These are phyloP conservation scores for Fragum fragum DNA, from an alignment of 2,888 invertebrate species.

Conservation along the genomic window DNA sequence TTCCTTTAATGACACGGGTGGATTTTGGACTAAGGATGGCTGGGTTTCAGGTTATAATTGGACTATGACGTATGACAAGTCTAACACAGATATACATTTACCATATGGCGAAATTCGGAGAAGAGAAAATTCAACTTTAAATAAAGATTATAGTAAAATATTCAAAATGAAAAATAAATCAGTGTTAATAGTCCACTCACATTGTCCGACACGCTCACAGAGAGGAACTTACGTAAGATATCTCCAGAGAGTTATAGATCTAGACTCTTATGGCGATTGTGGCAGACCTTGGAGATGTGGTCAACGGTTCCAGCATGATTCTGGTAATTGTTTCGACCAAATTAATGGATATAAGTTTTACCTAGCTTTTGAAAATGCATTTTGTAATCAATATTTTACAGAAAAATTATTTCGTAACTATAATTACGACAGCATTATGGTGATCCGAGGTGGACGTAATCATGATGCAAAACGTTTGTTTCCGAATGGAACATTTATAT, in stretches of 20 bases:
- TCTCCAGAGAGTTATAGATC: constrained; percentile 23
- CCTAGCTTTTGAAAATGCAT: constrained; percentile 26
- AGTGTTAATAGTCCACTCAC: background rate
- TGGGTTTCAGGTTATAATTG: constrained; percentile 18
- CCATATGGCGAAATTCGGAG: constrained; percentile 5
- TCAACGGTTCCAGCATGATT: constrained; percentile 33
- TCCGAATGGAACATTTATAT: constrained; percentile 38
- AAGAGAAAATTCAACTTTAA: background rate
- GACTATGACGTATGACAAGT: constrained; percentile 22
- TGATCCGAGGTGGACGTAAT: constrained; percentile 40
- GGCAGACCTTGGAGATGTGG: constrained; percentile 56
- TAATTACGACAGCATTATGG: constrained; percentile 8
- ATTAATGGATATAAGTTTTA: constrained; percentile 46
- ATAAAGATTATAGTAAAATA: background rate
- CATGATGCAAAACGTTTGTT: constrained; percentile 20
- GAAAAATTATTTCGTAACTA: constrained; percentile 6
- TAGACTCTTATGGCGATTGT: constrained; percentile 40
- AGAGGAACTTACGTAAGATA: constrained; percentile 31
- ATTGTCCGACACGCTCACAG: constrained; percentile 26
- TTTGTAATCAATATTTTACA: background rate
- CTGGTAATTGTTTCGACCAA: constrained; percentile 45
- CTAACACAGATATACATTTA: constrained; percentile 12
- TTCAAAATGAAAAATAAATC: background rate
- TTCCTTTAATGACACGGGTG: background rate
- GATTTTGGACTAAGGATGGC: background rate